Percentiles rank a stretch among this genome's conserved stretches.
These are phyloP conservation scores for Kryptolebias marmoratus DNA, from an alignment of 2,113 vertebrate genomes.

Conservation along the genomic window DNA sequence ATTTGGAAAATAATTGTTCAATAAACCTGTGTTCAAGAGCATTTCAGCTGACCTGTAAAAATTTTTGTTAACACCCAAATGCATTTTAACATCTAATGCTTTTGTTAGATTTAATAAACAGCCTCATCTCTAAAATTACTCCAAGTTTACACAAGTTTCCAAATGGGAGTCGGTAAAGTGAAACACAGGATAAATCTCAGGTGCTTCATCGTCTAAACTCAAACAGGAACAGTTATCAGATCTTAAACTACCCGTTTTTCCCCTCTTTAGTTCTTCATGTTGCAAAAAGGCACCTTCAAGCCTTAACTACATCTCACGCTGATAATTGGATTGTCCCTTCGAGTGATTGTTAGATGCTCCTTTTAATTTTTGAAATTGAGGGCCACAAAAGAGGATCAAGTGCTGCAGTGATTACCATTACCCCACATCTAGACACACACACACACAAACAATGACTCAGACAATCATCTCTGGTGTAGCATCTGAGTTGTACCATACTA, in stretches of 20 bases:
- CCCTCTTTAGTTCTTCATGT: slow-evolving; percentile 27
- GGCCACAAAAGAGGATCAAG: slow-evolving; percentile 43
- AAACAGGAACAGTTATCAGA: slow-evolving; percentile 29
- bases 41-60: too few relatives aligned
- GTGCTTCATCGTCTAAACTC: too few relatives aligned
- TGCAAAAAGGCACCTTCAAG: slow-evolving; percentile 36
- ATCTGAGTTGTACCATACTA: slow-evolving; percentile 22
- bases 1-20: too few relatives aligned
- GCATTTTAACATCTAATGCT: too few relatives aligned
- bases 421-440: slow-evolving; percentile 9
- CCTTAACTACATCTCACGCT: slow-evolving; percentile 13
- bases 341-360: slow-evolving; percentile 32
- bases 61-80: too few relatives aligned
- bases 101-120: too few relatives aligned
- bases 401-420: slow-evolving; percentile 53
- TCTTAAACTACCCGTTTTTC: slow-evolving; percentile 28
- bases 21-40: too few relatives aligned
- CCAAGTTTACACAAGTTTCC: too few relatives aligned
- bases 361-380: slow-evolving; percentile 53
- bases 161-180: too few relatives aligned
- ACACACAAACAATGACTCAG: slow-evolving; percentile 14
- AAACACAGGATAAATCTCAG: too few relatives aligned
- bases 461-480: slow-evolving; percentile 15
- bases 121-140: too few relatives aligned
- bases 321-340: slow-evolving; percentile 57